A percentile compares a stretch with the other conserved stretches of the same genome.
phyloP scores from a whole-genome alignment of 2,797 vertebrate species.

The Poecilia picta region DNA sequence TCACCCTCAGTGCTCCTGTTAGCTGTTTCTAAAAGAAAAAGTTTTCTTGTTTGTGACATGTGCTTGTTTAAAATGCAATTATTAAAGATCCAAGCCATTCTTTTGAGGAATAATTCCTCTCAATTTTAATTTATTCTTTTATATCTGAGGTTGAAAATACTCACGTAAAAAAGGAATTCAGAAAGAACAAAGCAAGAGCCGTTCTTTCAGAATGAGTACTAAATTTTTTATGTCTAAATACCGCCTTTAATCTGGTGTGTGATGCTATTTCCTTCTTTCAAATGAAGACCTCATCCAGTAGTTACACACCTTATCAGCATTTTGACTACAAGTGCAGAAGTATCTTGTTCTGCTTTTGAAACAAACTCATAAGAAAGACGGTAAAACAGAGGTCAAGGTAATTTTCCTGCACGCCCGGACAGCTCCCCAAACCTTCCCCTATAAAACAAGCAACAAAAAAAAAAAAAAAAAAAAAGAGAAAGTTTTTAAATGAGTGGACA shows the following conservation, averaged over 20 bases:
- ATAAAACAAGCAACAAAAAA: slow-evolving; percentile 24
- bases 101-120: background rate
- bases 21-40: slow-evolving; percentile 79
- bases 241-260: slow-evolving; percentile 67
- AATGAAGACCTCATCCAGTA: slow-evolving; percentile 63
- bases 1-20: slow-evolving; percentile 39
- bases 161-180: slow-evolving; percentile 46
- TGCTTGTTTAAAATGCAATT: slow-evolving; percentile 19
- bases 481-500: slow-evolving; percentile 67
- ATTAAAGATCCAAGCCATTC: background rate
- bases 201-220: slow-evolving; percentile 47
- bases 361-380: slow-evolving; percentile 57
- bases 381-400: slow-evolving; percentile 65
- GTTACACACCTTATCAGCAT: slow-evolving; percentile 66
- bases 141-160: slow-evolving; percentile 26
- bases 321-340: slow-evolving; percentile 34
- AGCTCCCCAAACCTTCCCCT: slow-evolving; percentile 8
- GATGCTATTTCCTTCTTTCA: slow-evolving; percentile 50
- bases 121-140: slow-evolving; percentile 34
- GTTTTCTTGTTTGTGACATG: slow-evolving; percentile 87
- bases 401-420: slow-evolving; percentile 57
- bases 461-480: slow-evolving; percentile 51
- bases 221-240: slow-evolving; percentile 53
- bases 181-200: slow-evolving; percentile 61
- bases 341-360: slow-evolving; percentile 69